Percentiles rank a stretch among this genome's conserved stretches.
Conservation (phyloP, 2,888 invertebrate species). For the Glaucopsyche alexis region DNA sequence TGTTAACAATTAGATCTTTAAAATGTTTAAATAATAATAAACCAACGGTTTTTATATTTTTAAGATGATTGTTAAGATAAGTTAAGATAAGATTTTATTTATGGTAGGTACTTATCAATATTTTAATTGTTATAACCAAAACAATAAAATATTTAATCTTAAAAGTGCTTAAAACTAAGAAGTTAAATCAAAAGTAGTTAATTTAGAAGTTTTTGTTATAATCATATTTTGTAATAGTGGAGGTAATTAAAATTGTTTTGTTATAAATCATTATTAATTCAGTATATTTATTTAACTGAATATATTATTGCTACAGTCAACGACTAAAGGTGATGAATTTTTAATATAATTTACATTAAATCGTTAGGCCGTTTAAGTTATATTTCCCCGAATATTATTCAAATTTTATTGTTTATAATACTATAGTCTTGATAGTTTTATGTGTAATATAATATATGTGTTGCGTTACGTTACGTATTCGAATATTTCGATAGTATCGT, state of each 20-base stretch:
- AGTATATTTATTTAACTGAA: background rate
- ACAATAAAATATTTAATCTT: slow-evolving; percentile 6
- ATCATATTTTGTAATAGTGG: background rate
- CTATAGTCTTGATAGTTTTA: slow-evolving; percentile 14
- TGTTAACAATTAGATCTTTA: background rate
- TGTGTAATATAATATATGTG: slow-evolving; percentile 12
- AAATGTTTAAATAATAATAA: slow-evolving; percentile 15
- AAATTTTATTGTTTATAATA: slow-evolving; percentile 19
- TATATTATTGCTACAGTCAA: slow-evolving; percentile 13
- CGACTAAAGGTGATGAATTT: slow-evolving; percentile 28
- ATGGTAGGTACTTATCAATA: background rate
- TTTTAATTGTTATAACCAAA: background rate
- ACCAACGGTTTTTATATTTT: background rate
- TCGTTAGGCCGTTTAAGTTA: slow-evolving; percentile 14
- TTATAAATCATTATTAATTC: slow-evolving; percentile 5
- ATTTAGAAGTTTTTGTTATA: slow-evolving; percentile 1
- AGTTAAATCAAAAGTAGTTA: background rate
- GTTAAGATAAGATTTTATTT: background rate
- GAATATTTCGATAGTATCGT: slow-evolving; percentile 10
- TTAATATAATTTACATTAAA: slow-evolving; percentile 26
- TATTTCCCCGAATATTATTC: slow-evolving; percentile 25
- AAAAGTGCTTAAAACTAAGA: background rate
- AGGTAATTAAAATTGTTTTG: slow-evolving; percentile 13
- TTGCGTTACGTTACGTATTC: background rate
- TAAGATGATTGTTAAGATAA: background rate